A percentile compares a stretch with the other conserved stretches of the same genome.
Evolutionary conservation across 2,888 invertebrate species (phyloP).

Genomic region (Tipula unca): DNA sequence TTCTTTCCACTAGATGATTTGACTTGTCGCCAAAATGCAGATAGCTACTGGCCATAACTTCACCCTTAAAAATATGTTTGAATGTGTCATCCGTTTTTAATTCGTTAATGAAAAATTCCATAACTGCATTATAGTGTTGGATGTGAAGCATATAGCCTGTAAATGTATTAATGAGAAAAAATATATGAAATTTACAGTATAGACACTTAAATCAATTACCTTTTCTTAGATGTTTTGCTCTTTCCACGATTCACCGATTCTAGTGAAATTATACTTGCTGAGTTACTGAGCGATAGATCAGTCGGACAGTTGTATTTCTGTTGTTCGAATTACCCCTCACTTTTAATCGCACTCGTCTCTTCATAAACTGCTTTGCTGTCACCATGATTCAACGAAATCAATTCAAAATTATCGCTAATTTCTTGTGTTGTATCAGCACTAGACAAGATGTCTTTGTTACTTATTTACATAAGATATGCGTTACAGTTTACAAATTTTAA

Average conservation of each 20-base stretch:
- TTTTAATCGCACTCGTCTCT: no score
- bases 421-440: no score
- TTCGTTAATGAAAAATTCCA: not conserved
- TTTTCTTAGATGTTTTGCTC: not conserved
- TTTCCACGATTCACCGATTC: not conserved
- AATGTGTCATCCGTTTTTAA: not conserved
- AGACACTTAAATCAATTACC: not conserved
- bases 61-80: not conserved
- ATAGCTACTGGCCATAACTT: not conserved
- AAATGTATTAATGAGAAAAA: not conserved
- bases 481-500: no score
- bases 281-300: no score
- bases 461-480: no score
- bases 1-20: not conserved
- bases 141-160: not conserved
- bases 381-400: not conserved
- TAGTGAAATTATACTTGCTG: no score
- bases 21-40: not conserved
- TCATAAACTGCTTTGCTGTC: no score
- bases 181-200: no score
- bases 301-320: no score
- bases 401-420: not conserved
- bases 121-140: not conserved
- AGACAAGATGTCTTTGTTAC: no score
- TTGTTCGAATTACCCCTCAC: no score